Conservation (phyloP, 64 coral and sea anemone species). For the Orbicella faveolata region DNA sequence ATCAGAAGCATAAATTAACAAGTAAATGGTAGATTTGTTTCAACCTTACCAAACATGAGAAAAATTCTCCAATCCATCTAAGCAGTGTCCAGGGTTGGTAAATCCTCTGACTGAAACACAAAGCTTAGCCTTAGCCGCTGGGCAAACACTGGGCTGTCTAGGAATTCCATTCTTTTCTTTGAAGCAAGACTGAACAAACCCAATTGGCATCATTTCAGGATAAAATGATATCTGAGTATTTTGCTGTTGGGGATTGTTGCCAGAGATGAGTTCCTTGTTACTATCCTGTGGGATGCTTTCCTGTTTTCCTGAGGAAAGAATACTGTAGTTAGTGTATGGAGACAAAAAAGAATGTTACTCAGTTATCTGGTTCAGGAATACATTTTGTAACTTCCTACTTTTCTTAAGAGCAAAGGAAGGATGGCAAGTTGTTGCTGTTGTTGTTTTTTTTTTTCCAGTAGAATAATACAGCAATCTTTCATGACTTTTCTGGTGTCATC, state of each 20-base stretch:
- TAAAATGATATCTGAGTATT: not conserved
- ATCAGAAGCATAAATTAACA: too few relatives aligned
- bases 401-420: too few relatives aligned
- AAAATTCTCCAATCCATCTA: constrained; percentile 67
- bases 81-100: constrained; percentile 62
- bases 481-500: too few relatives aligned
- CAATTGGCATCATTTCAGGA: constrained; percentile 39
- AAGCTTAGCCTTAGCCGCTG: constrained; percentile 50
- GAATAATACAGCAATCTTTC: too few relatives aligned
- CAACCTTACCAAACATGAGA: constrained; percentile 71
- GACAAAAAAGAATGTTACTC: too few relatives aligned
- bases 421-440: too few relatives aligned
- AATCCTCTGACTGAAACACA: constrained; percentile 42
- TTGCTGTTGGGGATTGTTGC: not conserved
- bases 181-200: constrained; percentile 66
- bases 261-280: not conserved
- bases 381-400: too few relatives aligned
- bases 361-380: too few relatives aligned
- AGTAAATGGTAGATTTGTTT: too few relatives aligned
- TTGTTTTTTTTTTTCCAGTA: too few relatives aligned
- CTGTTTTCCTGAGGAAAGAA: not conserved
- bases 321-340: too few relatives aligned
- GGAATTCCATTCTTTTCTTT: constrained; percentile 84
- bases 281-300: too few relatives aligned
- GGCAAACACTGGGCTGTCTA: constrained; percentile 57